Evolutionary conservation across 2,797 vertebrate genomes (phyloP), one percentile per base, ranked within the genome.

Genomic region (Spondyliosoma cantharus): DNA sequence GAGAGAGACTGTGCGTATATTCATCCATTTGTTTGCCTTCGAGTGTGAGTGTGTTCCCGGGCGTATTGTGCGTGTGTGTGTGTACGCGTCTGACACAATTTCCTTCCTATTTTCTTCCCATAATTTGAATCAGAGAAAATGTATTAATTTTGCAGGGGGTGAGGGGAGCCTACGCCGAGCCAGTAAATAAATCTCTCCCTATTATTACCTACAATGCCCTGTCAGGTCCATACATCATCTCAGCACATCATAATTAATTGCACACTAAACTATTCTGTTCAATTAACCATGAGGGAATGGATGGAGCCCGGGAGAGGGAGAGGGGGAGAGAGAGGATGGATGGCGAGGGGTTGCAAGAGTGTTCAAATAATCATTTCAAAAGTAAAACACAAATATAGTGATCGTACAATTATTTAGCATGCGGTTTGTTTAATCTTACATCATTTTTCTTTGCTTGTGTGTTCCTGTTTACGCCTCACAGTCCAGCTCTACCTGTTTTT

Each of bases 221-320:
- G 94, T 93, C 94, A 94, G 93, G 89, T 91, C 92, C 92, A 95
- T 95, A 94, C 90, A 95, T 95, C 93, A 95, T 94, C 89, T 91
- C 93, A 91, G 90, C 93, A 95, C 92, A 94, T 94, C 93, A 95
- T 94, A 94, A 95, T 95, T 95, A 96, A 95, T 95, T 94, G 93
- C 92, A 90, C 89, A 91, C 93, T 93, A 94, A 95, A 94, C 92
- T 93, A 94, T 94, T 95, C 93, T 92, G 92, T 95, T 95, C 93
- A 95, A 94, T 94, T 95, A 94, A 93, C 91, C 92, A 93, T 90
- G 89, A 85, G 90, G 92, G 90, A 91, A 89, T 89, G 90, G 87
- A 90, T 73, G 79, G 69, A 72, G 78, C 73, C 73, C 5, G 29
- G 29, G 27, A 27, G 27, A 27, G 27, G 69, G 78, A 24, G 57